Evolutionary conservation across 2,797 vertebrate species (phyloP), one percentile per base, ranked within the genome.

Genomic region (Setipinna tenuifilis): DNA sequence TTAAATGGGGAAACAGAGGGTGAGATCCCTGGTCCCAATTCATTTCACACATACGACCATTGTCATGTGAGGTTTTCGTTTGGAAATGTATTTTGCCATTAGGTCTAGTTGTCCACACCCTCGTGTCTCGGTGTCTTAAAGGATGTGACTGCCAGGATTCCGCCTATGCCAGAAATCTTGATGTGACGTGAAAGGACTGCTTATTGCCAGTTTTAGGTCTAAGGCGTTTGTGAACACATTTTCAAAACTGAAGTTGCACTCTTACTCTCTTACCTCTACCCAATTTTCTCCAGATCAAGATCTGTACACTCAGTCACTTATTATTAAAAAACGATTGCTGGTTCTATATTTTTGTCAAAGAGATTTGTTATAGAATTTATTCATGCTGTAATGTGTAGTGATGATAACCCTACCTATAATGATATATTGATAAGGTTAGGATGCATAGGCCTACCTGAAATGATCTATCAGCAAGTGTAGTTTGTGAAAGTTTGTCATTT

Each of bases 31-130:
- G 17, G 71, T 78, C 41, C 31, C 71, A 44, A 44, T 44, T 78
- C 17, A 78, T 44, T 78, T 78, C 71, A 21, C 71, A 44, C 71
- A 10, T 44, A 78, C 71, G 16, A 21, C 31, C 71, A 44, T 78
- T 78, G 71, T 78, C 35, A 44, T 78, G 71, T 78, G 71, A 78
- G 71, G 5, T 78, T 78, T 78, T 78, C 71, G 44, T 78, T 78
- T 78, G 71, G 71, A 78, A 78, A 78, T 78, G 71, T 78, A n/a
- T 78, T 78, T 78, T 44, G 17, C 35, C 19, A 78, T 78, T 21
- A 78, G 35, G 71, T 17, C 35, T 78, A 78, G 19, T 85, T 82
- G 35, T 90, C 68, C 80, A 78, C 71, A 78, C 31, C 31, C 71
- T 41, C 14, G 41, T 44, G 35, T 35, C 71, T 19, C 71, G 2